Evolutionary conservation across 2,888 invertebrate genomes (phyloP).

Genomic region (Theodoxus fluviatilis): DNA sequence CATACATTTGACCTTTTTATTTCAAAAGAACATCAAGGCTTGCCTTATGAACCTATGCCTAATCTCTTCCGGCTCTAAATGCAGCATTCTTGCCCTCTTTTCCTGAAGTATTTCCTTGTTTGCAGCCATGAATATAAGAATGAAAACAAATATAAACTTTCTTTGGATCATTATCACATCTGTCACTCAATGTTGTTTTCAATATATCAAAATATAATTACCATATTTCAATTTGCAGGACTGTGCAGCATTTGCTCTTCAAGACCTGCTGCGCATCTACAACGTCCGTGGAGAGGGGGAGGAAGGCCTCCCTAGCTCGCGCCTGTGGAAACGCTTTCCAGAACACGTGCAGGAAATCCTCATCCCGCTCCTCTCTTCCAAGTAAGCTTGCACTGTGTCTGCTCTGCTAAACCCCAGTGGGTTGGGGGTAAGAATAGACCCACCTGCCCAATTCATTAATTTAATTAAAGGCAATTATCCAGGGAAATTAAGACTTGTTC

Average conservation of each 20-base stretch:
- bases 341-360: constrained; percentile 65
- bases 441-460: too few species aligned
- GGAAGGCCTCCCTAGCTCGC: constrained; percentile 36
- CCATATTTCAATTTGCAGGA: constrained; percentile 51
- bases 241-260: constrained; percentile 67
- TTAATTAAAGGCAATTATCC: too few species aligned
- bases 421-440: background rate
- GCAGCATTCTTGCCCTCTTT: too few species aligned
- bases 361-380: constrained; percentile 61
- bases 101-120: too few species aligned
- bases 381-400: constrained; percentile 44
- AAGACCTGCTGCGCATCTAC: constrained; percentile 66
- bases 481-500: too few species aligned
- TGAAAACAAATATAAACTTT: too few species aligned
- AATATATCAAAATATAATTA: background rate
- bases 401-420: background rate
- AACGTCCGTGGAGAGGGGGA: constrained; percentile 45
- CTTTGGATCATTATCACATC: too few species aligned
- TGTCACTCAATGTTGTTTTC: background rate
- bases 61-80: too few species aligned
- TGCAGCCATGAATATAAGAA: too few species aligned
- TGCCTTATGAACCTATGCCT: too few species aligned
- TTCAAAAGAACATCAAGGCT: too few species aligned
- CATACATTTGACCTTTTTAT: too few species aligned
- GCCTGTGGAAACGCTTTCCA: constrained; percentile 63